Conservation (phyloP, 2,888 invertebrate genomes). For the Aquatica leii region DNA sequence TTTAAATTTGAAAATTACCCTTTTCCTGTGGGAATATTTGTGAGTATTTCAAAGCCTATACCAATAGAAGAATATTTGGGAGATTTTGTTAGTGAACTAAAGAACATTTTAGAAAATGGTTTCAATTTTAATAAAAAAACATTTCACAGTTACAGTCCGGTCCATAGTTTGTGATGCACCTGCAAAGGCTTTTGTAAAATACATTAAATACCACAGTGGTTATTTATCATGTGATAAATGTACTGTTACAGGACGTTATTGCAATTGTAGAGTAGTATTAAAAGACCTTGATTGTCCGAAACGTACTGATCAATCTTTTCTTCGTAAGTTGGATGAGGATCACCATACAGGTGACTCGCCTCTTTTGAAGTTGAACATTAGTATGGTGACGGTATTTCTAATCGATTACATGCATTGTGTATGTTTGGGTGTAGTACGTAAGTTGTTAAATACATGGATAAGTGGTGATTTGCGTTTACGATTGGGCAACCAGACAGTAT, state of each 20-base stretch:
- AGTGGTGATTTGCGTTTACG: slow-evolving; percentile 14
- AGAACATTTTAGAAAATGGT: too few relatives aligned
- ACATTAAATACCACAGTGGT: slow-evolving; percentile 18
- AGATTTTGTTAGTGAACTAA: too few relatives aligned
- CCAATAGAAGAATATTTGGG: too few relatives aligned
- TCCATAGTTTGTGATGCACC: too few relatives aligned
- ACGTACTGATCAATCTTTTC: background rate
- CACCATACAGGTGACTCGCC: background rate
- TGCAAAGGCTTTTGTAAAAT: slow-evolving; percentile 13
- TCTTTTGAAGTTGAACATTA: slow-evolving; percentile 2
- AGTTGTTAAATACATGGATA: too few relatives aligned
- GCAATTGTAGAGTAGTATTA: slow-evolving; percentile 12
- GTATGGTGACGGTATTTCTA: slow-evolving; percentile 18
- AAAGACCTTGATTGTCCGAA: background rate
- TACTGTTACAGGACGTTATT: slow-evolving; percentile 15
- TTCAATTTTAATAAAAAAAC: too few relatives aligned
- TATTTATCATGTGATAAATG: slow-evolving; percentile 24
- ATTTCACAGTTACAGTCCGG: too few relatives aligned
- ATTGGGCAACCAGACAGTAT: background rate
- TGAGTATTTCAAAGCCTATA: background rate
- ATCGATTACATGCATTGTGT: too few relatives aligned
- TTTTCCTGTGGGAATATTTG: background rate
- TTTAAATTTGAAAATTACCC: background rate
- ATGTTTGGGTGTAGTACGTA: slow-evolving; percentile 21
- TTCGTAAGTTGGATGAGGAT: background rate